Percentiles rank a stretch among this genome's conserved stretches.
Evolutionary conservation across 2,797 vertebrate genomes (phyloP).

Genomic region (Decapterus maruadsi): DNA sequence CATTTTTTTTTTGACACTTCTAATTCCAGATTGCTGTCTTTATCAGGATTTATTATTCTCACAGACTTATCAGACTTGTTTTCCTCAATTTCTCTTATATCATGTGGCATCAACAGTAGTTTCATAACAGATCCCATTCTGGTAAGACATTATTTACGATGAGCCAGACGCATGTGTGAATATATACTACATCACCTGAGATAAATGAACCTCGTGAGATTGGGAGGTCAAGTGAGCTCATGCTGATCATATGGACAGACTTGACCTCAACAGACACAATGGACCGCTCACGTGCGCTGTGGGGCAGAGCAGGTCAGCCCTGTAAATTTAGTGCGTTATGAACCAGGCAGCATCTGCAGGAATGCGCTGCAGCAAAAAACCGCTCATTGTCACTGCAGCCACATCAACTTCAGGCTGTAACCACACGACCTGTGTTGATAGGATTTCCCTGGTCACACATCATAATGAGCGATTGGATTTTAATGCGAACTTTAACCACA

Average conservation of each 20-base stretch:
- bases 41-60: neutral
- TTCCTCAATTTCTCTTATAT: neutral
- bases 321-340: neutral
- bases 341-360: conserved; percentile 9
- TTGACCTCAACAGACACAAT: neutral
- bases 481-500: neutral
- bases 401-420: neutral
- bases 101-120: neutral
- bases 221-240: neutral
- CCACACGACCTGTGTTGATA: neutral
- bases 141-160: neutral
- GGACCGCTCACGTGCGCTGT: neutral
- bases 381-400: neutral
- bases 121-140: neutral
- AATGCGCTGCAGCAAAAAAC: neutral
- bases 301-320: neutral
- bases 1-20: neutral
- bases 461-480: neutral
- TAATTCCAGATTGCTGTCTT: neutral
- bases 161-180: neutral
- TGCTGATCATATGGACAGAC: neutral
- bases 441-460: neutral
- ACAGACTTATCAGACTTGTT: neutral
- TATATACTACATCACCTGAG: neutral
- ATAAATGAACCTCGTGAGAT: neutral